Percentiles rank a stretch among this genome's conserved stretches.
These are phyloP conservation scores for Sebastes trivittatus DNA, from an alignment of 2,797 vertebrate species.

Conservation along the genomic window DNA sequence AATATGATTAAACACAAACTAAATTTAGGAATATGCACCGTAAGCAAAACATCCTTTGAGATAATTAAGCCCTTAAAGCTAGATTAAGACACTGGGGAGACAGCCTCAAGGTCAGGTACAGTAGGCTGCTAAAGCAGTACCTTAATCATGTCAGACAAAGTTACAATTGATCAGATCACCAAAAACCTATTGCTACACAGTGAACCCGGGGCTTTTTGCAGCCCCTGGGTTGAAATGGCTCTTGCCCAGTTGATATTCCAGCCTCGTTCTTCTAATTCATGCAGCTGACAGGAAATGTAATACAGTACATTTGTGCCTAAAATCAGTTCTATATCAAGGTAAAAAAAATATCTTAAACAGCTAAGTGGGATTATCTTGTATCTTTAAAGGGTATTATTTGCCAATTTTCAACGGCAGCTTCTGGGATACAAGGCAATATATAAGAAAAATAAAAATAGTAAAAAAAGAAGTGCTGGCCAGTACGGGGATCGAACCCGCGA, in stretches of 20 bases:
- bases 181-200: not conserved
- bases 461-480: conserved; percentile 21
- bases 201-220: no score
- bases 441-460: fast-evolving
- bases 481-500: conserved; percentile 68
- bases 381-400: not conserved
- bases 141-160: not conserved
- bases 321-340: not conserved
- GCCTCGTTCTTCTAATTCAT: no score
- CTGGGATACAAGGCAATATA: not conserved
- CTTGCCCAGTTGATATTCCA: not conserved
- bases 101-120: not conserved
- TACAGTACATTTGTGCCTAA: not conserved
- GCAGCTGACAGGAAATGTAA: not conserved
- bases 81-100: not conserved
- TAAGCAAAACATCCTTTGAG: not conserved
- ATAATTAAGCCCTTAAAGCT: not conserved
- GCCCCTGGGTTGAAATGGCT: not conserved
- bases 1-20: not conserved
- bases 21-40: not conserved
- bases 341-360: not conserved
- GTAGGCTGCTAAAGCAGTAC: not conserved
- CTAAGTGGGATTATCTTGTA: not conserved
- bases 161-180: not conserved
- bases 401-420: not conserved